Percentiles rank a stretch among this genome's conserved stretches.
Conservation (phyloP, 2,888 invertebrate genomes). For the Dasypogon diadema region DNA sequence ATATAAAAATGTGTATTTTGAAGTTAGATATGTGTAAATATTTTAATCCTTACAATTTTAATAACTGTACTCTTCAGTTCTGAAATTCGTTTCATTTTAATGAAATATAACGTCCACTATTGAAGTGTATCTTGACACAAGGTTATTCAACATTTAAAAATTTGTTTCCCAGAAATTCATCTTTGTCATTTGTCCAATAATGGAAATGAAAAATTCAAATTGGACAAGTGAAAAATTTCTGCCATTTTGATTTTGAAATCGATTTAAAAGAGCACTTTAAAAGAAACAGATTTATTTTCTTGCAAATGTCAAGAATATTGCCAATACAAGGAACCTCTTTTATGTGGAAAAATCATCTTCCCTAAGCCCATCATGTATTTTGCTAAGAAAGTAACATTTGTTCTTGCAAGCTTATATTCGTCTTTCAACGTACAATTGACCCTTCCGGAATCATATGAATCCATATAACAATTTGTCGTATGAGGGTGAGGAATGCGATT, state of each 20-base stretch:
- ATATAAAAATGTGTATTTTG: too few species aligned
- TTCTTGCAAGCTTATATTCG: constrained; percentile 31
- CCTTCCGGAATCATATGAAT: not conserved
- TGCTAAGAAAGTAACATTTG: constrained; percentile 23
- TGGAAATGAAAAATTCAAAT: not conserved
- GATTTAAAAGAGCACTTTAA: constrained; percentile 1
- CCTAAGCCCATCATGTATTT: constrained; percentile 29
- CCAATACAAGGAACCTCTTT: not conserved
- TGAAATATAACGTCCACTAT: too few species aligned
- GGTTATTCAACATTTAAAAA: too few species aligned
- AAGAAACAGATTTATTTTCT: constrained; percentile 18
- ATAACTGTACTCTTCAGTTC: too few species aligned
- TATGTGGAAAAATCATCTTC: constrained; percentile 11
- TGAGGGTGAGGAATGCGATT: not conserved
- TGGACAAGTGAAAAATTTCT: not conserved
- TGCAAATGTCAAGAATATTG: constrained; percentile 18
- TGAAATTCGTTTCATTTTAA: too few species aligned
- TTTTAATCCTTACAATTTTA: too few species aligned
- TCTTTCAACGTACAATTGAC: not conserved
- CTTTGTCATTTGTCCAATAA: too few species aligned
- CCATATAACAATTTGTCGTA: not conserved
- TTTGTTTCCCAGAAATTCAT: too few species aligned
- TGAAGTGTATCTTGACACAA: too few species aligned
- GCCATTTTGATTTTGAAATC: constrained; percentile 36
- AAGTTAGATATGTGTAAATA: too few species aligned